phyloP scores from a whole-genome alignment of 2,113 vertebrate genomes.

The Hystrix brachyura region DNA sequence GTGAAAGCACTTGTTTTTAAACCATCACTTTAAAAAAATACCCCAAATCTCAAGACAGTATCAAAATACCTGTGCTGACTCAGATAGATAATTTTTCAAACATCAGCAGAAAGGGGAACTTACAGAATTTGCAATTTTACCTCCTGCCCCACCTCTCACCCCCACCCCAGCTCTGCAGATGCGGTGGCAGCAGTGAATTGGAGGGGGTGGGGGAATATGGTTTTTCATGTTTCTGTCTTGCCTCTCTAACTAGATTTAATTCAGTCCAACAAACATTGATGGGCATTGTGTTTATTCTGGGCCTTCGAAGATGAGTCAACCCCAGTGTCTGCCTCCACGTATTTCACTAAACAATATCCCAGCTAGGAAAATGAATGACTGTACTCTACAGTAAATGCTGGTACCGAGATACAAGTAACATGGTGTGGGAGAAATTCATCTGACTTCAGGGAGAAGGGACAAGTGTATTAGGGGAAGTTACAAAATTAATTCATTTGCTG shows the following conservation, averaged over 20 bases:
- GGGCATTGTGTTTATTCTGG: background rate
- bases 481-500: background rate
- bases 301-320: conserved; percentile 11
- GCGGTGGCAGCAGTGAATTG: background rate
- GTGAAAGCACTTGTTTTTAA: conserved; percentile 81
- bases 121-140: conserved; percentile 69
- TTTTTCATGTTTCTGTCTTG: background rate
- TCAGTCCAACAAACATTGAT: background rate
- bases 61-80: conserved; percentile 85
- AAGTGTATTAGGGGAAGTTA: background rate
- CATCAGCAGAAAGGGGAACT: conserved; percentile 82
- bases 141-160: conserved; percentile 17
- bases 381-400: background rate
- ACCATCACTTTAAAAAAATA: conserved; percentile 62
- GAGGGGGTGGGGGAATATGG: background rate
- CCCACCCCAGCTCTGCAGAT: background rate
- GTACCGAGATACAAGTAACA: background rate
- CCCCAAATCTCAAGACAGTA: conserved; percentile 73
- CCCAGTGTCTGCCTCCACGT: background rate
- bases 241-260: background rate
- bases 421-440: background rate
- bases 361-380: background rate
- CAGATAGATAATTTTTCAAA: conserved; percentile 80
- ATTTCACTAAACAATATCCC: background rate
- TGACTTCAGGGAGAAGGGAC: background rate